Evolutionary conservation across 2,113 vertebrate genomes (phyloP).

Genomic region (Glareola pratincola): DNA sequence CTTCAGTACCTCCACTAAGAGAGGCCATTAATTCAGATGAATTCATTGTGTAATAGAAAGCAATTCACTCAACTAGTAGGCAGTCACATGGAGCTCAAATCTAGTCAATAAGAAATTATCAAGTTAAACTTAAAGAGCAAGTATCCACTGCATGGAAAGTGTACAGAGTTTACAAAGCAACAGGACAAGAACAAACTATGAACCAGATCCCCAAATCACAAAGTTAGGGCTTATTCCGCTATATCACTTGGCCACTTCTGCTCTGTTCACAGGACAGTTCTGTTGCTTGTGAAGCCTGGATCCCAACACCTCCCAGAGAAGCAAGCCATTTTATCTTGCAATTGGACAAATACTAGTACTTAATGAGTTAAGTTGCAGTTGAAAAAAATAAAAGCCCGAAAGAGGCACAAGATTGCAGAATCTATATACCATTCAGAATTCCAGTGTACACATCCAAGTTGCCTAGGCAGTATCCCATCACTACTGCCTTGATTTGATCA

Average conservation of each 20-base stretch:
- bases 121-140: background rate
- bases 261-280: background rate
- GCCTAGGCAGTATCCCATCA: background rate
- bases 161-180: background rate
- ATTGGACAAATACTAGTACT: background rate
- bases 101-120: background rate
- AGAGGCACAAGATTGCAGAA: background rate
- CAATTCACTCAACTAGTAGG: background rate
- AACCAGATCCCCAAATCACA: background rate
- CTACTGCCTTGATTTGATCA: background rate
- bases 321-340: background rate
- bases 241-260: background rate
- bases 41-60: background rate
- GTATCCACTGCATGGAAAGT: background rate
- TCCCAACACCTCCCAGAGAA: background rate
- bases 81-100: background rate
- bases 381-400: background rate
- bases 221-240: background rate
- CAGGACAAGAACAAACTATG: background rate
- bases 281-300: background rate
- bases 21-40: background rate
- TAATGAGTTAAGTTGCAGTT: background rate
- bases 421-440: background rate
- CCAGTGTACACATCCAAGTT: background rate
- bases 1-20: background rate